Percentiles rank a stretch among this genome's conserved stretches.
Evolutionary conservation across 2,797 vertebrate genomes (phyloP).

Genomic region (Hyperoplus immaculatus): DNA sequence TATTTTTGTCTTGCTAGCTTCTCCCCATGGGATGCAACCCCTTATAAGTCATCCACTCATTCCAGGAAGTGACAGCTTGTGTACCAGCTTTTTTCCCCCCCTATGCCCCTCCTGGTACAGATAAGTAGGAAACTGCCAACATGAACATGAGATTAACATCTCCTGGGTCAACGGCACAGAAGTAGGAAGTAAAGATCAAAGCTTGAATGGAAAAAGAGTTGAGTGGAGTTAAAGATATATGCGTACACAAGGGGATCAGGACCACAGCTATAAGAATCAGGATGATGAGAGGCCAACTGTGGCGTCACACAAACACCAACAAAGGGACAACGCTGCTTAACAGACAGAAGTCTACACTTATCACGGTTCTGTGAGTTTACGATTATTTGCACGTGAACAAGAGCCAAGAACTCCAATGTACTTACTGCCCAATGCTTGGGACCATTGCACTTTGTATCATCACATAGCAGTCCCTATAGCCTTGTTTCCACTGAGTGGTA

Average conservation of each 20-base stretch:
- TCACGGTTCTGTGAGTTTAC: background rate
- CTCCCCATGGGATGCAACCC: slow-evolving; percentile 55
- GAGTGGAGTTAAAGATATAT: background rate
- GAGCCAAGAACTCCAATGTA: too few relatives aligned
- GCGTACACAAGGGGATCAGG: background rate
- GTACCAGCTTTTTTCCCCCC: slow-evolving; percentile 24
- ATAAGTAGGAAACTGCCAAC: slow-evolving; percentile 38
- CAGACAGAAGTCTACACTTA: background rate
- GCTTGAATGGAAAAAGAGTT: background rate
- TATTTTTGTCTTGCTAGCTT: slow-evolving; percentile 76
- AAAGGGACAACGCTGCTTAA: background rate
- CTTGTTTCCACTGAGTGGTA: too few relatives aligned
- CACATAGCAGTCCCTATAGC: background rate
- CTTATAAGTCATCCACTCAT: slow-evolving; percentile 77
- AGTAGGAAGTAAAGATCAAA: slow-evolving; percentile 29
- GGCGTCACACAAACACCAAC: background rate
- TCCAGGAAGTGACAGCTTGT: slow-evolving; percentile 73
- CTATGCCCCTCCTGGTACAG: slow-evolving; percentile 19
- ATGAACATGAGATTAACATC: slow-evolving; percentile 52
- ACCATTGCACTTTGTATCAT: background rate
- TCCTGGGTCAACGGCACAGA: background rate
- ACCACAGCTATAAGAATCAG: background rate
- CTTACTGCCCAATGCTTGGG: background rate
- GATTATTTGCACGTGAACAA: background rate
- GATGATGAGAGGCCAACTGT: background rate